Evolutionary conservation across 2,797 vertebrate genomes (phyloP), one percentile per base, ranked within the genome.

Genomic region (Oreortyx pictus): DNA sequence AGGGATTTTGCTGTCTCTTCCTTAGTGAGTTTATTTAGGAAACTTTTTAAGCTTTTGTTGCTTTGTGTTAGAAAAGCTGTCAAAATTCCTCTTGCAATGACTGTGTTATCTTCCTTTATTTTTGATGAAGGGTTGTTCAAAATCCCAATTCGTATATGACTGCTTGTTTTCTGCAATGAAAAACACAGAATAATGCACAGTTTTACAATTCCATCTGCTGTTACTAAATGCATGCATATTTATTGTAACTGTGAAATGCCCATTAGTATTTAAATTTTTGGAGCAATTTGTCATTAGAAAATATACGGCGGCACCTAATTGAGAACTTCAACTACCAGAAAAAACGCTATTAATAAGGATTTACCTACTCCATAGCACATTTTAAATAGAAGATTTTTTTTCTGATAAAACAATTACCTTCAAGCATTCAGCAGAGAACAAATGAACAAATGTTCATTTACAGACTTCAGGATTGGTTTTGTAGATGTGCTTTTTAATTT

Each of bases 41-140:
- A 99, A 89, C 97, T 97, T 83, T 97, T 98, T 31, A 98, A 97
- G 89, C 97, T 97, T 91, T 95, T 97, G 89, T 96, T 98, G 97
- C 98, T 98, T 97, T 99, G 99, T 25, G 98, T 99, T 93, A 99
- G 98, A 85, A 99, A 98, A 91, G 98, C 97, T 39, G 98, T 96
- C 98, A 98, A 98, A 96, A 99, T 96, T 95, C 98, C 99, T 97
- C 98, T 97, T 96, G 98, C 98, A 96, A 99, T 93, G 89, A 93
- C 88, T 35, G 98, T 99, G 96, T 97, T 99, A 70, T 99, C 98
- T 97, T 99, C 98, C 17, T 95, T 98, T 97, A 98, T 98, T 96
- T 98, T 98, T 96, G 97, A 97, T 57, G 97, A 94, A 92, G 98
- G 99, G 97, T 99, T 99, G 98, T 98, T 98, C 97, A 99, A 98